phyloP scores from a whole-genome alignment of 2,888 invertebrate species.

The Parochlus steinenii region DNA sequence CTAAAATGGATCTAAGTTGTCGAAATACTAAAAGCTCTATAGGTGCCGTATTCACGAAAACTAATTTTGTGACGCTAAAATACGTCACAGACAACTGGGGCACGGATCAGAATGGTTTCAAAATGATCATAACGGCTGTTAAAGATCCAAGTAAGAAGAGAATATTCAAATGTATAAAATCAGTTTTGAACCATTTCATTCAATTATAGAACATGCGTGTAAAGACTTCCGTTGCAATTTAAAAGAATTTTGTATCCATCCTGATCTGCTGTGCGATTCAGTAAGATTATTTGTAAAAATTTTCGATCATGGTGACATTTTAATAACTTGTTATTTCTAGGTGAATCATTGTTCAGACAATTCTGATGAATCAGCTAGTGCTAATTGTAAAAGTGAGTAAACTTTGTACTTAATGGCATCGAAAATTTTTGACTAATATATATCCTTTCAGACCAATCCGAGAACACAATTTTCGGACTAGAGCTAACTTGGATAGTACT shows the following conservation, averaged over 20 bases:
- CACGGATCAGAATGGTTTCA: slow-evolving; percentile 81
- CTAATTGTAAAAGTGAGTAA: slow-evolving; percentile 76
- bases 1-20: slow-evolving; percentile 81
- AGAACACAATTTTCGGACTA: slow-evolving; percentile 49
- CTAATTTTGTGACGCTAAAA: slow-evolving; percentile 85
- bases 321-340: too few species aligned
- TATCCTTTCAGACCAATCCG: slow-evolving; percentile 37
- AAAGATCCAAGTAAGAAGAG: slow-evolving; percentile 77
- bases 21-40: slow-evolving; percentile 79
- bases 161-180: too few species aligned
- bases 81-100: slow-evolving; percentile 91
- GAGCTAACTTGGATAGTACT: slow-evolving; percentile 62
- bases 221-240: slow-evolving; percentile 76
- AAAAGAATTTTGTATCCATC: slow-evolving; percentile 82
- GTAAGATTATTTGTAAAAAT: too few species aligned
- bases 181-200: slow-evolving; percentile 20
- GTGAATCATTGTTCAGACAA: slow-evolving; percentile 90
- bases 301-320: too few species aligned
- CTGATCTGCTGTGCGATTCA: slow-evolving; percentile 80
- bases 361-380: slow-evolving; percentile 75
- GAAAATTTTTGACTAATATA: too few species aligned
- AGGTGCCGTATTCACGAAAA: slow-evolving; percentile 76
- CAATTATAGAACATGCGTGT: slow-evolving; percentile 61
- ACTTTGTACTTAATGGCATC: too few species aligned
- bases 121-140: slow-evolving; percentile 83